These are phyloP conservation scores for Cyclina sinensis DNA, from an alignment of 1,140 invertebrate species.

Conservation along the genomic window DNA sequence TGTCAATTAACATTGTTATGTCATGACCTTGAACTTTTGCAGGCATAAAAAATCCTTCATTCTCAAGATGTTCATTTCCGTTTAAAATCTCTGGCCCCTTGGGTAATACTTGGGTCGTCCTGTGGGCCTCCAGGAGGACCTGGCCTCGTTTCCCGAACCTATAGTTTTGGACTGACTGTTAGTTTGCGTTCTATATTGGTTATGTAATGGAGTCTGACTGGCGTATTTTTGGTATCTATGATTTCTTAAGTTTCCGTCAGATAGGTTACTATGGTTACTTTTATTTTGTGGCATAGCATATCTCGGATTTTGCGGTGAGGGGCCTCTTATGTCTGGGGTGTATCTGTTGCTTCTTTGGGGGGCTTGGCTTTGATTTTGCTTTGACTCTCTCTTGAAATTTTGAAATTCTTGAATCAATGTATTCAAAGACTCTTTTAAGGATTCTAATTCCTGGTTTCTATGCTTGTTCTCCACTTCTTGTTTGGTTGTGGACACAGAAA, in stretches of 20 bases:
- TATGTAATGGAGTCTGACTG: neutral
- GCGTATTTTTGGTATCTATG: neutral
- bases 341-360: neutral
- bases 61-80: neutral
- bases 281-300: neutral
- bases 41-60: constrained; percentile 38
- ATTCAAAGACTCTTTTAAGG: neutral
- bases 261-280: neutral
- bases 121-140: constrained; percentile 41
- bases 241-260: neutral
- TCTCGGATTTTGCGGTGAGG: neutral
- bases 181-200: neutral
- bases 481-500: neutral
- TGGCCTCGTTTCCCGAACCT: neutral
- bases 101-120: neutral
- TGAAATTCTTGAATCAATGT: neutral
- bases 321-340: neutral
- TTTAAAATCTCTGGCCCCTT: constrained; percentile 24
- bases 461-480: neutral
- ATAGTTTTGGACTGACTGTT: neutral
- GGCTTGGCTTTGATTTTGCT: neutral
- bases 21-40: neutral
- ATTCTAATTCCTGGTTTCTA: neutral
- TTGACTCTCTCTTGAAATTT: no score
- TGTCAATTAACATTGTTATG: constrained; percentile 16